Evolutionary conservation across 2,888 invertebrate species (phyloP).

Genomic region (Rhimphoctona megacephalus): DNA sequence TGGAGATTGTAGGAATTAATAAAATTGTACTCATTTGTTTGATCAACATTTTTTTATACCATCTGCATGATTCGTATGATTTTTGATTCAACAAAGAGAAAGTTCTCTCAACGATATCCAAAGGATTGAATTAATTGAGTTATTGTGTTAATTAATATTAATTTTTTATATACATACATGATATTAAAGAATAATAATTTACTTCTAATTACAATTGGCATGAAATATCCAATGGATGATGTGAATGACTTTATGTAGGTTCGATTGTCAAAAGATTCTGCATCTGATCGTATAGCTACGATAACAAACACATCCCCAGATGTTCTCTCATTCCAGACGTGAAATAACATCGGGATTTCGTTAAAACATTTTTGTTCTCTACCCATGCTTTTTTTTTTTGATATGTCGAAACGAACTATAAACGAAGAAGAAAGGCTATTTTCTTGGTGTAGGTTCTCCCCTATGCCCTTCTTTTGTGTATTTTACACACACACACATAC

Average conservation of each 20-base stretch:
- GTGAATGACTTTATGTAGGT: not conserved
- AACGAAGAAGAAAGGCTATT: not conserved
- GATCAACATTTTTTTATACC: too few relatives aligned
- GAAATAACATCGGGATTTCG: not conserved
- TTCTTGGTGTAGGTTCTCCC: not conserved
- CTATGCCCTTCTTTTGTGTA: not conserved
- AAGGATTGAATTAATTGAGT: too few relatives aligned
- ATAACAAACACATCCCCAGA: not conserved
- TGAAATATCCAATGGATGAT: not conserved
- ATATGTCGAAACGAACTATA: not conserved
- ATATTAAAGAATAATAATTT: not conserved
- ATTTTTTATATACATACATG: not conserved
- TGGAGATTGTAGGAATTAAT: too few relatives aligned
- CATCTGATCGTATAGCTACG: not conserved
- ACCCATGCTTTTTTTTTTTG: not conserved
- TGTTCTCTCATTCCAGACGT: not conserved
- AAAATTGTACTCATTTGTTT: too few relatives aligned
- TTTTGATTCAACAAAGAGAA: too few relatives aligned
- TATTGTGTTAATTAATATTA: not conserved
- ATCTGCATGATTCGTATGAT: too few relatives aligned
- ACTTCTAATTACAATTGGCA: not conserved
- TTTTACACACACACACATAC: too few relatives aligned
- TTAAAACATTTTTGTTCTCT: not conserved
- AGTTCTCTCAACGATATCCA: too few relatives aligned
- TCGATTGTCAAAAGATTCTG: not conserved